Conservation (phyloP, 92 coral and sea anemone genomes). For the Actinostola sp. region DNA sequence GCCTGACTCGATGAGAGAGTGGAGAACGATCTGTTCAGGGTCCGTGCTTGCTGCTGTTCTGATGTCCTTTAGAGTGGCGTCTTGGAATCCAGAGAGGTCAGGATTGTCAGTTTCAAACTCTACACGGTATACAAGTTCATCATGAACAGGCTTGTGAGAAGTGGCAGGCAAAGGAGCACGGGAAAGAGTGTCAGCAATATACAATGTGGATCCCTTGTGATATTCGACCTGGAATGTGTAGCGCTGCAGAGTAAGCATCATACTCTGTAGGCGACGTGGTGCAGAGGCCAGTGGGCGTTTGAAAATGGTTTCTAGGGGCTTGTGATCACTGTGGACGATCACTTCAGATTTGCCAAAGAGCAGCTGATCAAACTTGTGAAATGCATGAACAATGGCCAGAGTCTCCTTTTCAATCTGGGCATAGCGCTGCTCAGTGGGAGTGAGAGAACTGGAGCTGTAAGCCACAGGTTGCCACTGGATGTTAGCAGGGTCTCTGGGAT, state of each 20-base stretch:
- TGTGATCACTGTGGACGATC: constrained; percentile 63
- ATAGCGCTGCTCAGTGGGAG: constrained; percentile 65
- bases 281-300: constrained; percentile 55
- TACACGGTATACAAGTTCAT: no score
- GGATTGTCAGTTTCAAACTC: no score
- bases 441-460: constrained; percentile 59
- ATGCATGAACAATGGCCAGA: constrained; percentile 49
- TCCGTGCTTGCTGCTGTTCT: no score
- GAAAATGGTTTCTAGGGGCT: constrained; percentile 53
- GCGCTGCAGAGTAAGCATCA: constrained; percentile 64
- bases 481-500: no score
- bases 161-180: no score
- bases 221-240: constrained; percentile 64
- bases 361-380: constrained; percentile 63
- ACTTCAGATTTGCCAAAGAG: constrained; percentile 60
- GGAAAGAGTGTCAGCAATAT: no score
- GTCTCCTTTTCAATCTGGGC: constrained; percentile 67
- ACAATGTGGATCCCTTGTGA: constrained; percentile 67
- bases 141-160: no score
- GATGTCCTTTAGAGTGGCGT: no score
- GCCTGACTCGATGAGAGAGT: no score
- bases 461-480: constrained; percentile 65
- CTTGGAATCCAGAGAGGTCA: no score
- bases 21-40: no score
- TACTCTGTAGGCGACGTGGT: constrained; percentile 67